Evolutionary conservation across 2,113 vertebrate species (phyloP), one percentile per base, ranked within the genome.

Genomic region (Antechinus flavipes): DNA sequence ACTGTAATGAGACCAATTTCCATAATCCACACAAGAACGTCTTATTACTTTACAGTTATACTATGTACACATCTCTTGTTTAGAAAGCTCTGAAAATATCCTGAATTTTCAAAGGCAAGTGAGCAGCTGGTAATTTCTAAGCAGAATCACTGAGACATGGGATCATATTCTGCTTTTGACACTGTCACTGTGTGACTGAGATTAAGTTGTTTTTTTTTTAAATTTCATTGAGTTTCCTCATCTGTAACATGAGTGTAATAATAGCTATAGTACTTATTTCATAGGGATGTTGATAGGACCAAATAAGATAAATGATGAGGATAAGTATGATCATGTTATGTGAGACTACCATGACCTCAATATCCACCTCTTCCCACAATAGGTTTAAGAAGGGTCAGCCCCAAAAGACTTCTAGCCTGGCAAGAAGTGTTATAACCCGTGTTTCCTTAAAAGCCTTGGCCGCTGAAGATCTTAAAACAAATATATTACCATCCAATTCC

Each of bases 41-140:
- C 68, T 84, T n/a, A 84, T 84, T 84, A 84, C n/a, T 84, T 84
- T 84, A 42, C 68, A 84, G n/a, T 84, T 84, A 84, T 84, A 84
- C 68, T 84, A 84, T 42, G 35, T 84, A 84, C 68, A 84, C 16
- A n/a, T 84, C 68, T 84, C 68, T 76, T 76, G 35, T 76, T 76
- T 76, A 76, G 68, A 76, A 42, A 76, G 68, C 35, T 76, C 68
- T 42, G 68, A 84, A 84, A 84, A 84, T 84, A 84, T 84, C n/a
- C n/a, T 84, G 68, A 84, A 35, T 42, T 84, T 84, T 84, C 68
- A 84, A 84, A 84, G n/a, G 35, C 5, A 84, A 84, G 16, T 84
- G n/a, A 84, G n/a, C 68, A 84, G 68, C 68, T 84, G 68, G 14
- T 42, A 42, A 42, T 42, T 84, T 84, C 68, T 84, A 84, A 42